phyloP scores from a whole-genome alignment of 2,797 vertebrate genomes.

The Tarsius wallacei region DNA sequence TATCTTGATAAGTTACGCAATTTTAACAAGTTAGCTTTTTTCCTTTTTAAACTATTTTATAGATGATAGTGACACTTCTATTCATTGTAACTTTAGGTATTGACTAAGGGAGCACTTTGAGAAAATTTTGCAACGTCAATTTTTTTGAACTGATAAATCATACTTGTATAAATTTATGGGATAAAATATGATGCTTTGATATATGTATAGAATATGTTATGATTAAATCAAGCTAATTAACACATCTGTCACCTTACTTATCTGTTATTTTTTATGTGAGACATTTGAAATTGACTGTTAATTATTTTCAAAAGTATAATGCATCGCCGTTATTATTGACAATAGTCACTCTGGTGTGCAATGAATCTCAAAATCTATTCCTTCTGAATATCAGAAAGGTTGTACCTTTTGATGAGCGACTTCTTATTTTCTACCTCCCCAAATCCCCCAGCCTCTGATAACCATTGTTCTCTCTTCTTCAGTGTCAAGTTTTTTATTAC shows the following conservation, averaged over 20 bases:
- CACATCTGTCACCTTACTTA: neutral
- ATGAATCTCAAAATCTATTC: neutral
- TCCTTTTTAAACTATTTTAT: neutral
- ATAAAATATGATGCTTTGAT: too few relatives aligned
- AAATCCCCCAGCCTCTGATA: neutral
- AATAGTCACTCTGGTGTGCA: neutral
- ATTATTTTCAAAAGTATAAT: neutral
- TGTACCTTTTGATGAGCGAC: neutral
- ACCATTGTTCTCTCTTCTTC: neutral
- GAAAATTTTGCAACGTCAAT: neutral
- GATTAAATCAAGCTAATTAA: neutral
- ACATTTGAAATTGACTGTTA: neutral
- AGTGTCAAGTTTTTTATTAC: neutral
- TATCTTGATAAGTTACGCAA: neutral
- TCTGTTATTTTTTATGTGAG: neutral
- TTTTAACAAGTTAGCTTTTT: neutral
- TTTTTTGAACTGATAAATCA: neutral
- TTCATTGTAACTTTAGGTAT: neutral
- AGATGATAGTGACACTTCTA: neutral
- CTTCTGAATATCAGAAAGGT: neutral
- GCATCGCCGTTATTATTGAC: neutral
- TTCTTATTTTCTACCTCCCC: too few relatives aligned
- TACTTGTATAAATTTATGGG: neutral
- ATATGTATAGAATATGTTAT: neutral
- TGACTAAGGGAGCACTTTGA: neutral